Percentiles rank a stretch among this genome's conserved stretches.
Conservation (phyloP, 2,797 vertebrate species). For the Podarcis lilfordi region DNA sequence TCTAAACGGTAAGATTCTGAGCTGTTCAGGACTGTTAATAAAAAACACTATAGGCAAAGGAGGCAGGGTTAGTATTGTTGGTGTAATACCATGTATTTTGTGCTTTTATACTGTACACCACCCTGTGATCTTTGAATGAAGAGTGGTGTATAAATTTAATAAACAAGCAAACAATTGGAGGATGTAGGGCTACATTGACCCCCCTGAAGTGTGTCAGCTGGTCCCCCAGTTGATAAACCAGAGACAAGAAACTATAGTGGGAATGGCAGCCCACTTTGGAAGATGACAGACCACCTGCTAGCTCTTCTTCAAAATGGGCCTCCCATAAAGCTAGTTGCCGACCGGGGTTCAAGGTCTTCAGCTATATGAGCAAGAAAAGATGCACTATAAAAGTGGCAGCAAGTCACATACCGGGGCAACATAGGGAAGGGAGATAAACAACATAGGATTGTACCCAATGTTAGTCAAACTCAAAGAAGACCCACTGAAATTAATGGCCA, state of each 20-base stretch:
- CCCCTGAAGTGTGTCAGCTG: background rate
- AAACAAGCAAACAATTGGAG: too few relatives aligned
- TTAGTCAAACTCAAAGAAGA: too few relatives aligned
- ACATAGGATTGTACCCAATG: background rate
- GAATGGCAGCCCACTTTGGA: background rate
- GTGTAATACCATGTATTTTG: too few relatives aligned
- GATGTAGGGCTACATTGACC: background rate
- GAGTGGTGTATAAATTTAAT: too few relatives aligned
- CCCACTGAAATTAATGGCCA: too few relatives aligned
- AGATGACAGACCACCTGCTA: background rate
- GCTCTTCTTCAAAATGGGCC: background rate
- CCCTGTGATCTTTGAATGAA: too few relatives aligned
- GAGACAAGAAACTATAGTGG: background rate
- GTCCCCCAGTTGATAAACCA: background rate
- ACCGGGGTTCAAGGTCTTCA: background rate
- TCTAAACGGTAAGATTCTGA: too few relatives aligned
- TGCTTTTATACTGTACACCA: too few relatives aligned
- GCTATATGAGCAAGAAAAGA: too few relatives aligned
- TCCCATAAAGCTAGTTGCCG: background rate
- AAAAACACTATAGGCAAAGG: too few relatives aligned
- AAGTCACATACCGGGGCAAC: background rate
- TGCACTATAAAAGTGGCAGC: background rate
- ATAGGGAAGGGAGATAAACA: background rate
- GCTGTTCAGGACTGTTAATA: too few relatives aligned
- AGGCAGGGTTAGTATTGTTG: too few relatives aligned